A percentile compares a stretch with the other conserved stretches of the same genome.
Conservation (phyloP, 1,140 invertebrate species). For the Pentalonia nigronervosa region DNA sequence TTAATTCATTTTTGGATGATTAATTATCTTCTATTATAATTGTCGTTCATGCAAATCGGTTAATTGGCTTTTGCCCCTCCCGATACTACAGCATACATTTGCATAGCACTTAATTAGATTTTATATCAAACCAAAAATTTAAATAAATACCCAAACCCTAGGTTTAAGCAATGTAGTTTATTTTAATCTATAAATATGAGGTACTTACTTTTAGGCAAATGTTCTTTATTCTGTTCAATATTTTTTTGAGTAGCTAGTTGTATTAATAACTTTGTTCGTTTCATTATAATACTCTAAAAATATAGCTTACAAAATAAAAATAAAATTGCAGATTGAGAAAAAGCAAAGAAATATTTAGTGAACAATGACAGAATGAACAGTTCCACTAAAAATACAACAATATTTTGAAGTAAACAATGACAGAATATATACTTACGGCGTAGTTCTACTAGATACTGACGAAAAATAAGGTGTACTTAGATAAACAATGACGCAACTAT, state of each 20-base stretch:
- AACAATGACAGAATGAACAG: slow-evolving; percentile 24
- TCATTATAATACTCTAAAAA: slow-evolving; percentile 26
- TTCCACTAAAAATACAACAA: slow-evolving; percentile 3
- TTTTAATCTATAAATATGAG: not conserved
- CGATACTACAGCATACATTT: not conserved
- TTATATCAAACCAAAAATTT: not conserved
- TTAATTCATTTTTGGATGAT: too few species aligned
- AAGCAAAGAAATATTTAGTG: slow-evolving; percentile 23
- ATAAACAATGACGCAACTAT: slow-evolving; percentile 19
- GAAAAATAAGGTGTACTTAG: not conserved
- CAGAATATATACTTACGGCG: slow-evolving; percentile 23
- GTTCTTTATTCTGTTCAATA: not conserved
- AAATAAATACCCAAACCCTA: not conserved
- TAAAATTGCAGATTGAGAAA: not conserved
- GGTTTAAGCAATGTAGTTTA: not conserved
- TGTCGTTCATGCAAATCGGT: too few species aligned
- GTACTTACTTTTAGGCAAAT: not conserved
- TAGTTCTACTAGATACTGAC: slow-evolving; percentile 7
- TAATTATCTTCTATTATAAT: too few species aligned
- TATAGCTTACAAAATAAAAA: slow-evolving; percentile 17
- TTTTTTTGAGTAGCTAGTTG: slow-evolving; percentile 9
- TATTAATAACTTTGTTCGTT: slow-evolving; percentile 16
- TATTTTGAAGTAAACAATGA: not conserved
- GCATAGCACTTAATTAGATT: not conserved
- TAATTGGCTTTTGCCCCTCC: too few species aligned